Base-by-base conservation (phyloP, 2,888 invertebrate species). In the Heliconius cydno region DNA sequence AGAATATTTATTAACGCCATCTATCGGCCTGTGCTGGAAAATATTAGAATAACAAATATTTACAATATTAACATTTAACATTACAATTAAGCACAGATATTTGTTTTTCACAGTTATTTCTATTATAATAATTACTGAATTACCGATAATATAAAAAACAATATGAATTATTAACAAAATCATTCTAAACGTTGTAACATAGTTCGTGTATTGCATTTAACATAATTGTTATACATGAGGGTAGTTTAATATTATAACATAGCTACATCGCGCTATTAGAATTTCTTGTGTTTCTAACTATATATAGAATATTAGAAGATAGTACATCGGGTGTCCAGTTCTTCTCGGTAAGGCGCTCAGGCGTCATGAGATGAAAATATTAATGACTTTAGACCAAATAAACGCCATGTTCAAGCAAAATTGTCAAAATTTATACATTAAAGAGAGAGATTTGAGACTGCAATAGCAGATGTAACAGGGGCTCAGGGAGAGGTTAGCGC, bases 271-370 rank as follows among this genome's bases (percentile, higher is more conserved):
- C 92, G 89, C 80, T 88, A 83, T 84, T 25, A 77, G 72, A 63
- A 73, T 87, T 87, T 87, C 86, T 13, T 2, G 3, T 3, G 13
- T 3, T 0, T 7, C 46, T 73, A 67, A 76, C 3, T 28, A 83
- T 80, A 77, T 85, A 83, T 74, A 52, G n/a, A 68, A 46, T 66
- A 74, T 28, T 57, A 15, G 5, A 0, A 0, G 0, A 10, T 1
- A 1, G 0, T 1, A 2, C 13, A 0, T 10, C 67, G 90, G 92
- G 90, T 92, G 93, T 94, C 93, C 84, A 76, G 88, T 85, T 92
- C 93, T 92, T 86, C 93, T 88, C 92, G 92, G 93, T 87, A 85
- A 91, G 87, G 88, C 89, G 84, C 7, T 60, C 78, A 87, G 22
- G 85, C 86, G 87, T 85, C 83, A 77, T 82, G 84, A 84, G 80